Percentiles rank a stretch among this genome's conserved stretches.
These are phyloP conservation scores for Heteronetta atricapilla DNA, from an alignment of 2,113 vertebrate genomes.

Conservation along the genomic window DNA sequence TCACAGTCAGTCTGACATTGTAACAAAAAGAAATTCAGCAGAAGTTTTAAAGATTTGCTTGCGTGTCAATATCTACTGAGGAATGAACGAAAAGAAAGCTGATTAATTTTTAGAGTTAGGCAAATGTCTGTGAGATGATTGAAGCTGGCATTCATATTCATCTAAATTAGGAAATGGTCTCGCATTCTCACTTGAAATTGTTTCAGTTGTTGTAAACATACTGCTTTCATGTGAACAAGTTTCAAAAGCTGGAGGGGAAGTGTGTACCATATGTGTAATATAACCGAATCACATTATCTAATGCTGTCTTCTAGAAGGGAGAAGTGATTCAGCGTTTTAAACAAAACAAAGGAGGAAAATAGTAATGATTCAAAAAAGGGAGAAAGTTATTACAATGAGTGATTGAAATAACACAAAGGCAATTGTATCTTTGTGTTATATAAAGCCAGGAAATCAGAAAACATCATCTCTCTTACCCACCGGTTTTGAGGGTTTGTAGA, in stretches of 20 bases:
- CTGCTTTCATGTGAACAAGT: background rate
- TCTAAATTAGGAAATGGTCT: background rate
- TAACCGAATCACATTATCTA: background rate
- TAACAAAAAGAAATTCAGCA: background rate
- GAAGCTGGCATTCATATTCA: background rate
- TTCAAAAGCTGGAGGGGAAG: background rate
- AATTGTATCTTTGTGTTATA: background rate
- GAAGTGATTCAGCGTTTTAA: background rate
- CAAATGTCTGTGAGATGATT: background rate
- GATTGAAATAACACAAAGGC: background rate
- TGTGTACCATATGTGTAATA: background rate
- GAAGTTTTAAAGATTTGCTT: background rate
- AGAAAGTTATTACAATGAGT: background rate
- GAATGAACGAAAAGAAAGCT: background rate
- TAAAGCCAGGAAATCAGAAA: background rate
- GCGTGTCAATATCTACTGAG: background rate
- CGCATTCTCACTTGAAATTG: slow-evolving; percentile 10
- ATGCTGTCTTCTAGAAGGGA: background rate
- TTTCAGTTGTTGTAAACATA: background rate
- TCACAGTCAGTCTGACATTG: background rate
- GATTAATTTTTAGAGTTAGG: background rate
- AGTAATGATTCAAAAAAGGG: background rate
- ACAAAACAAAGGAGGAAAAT: background rate
- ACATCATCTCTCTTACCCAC: background rate
- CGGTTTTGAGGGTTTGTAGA: background rate